A percentile compares a stretch with the other conserved stretches of the same genome.
Evolutionary conservation across 1,140 invertebrate genomes (phyloP).

Genomic region (Leptinotarsa defecta): DNA sequence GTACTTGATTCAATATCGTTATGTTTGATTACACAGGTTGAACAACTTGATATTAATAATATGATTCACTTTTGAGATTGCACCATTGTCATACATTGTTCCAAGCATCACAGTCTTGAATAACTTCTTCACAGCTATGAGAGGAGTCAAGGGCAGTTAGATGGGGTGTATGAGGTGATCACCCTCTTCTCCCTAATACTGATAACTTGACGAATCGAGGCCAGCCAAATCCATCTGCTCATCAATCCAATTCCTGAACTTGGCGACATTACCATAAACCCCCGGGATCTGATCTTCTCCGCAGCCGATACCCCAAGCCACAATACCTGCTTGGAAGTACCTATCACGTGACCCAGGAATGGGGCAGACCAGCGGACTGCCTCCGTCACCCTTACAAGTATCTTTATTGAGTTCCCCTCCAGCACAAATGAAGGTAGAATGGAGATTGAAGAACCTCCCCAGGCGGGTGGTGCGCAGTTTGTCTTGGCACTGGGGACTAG

Average conservation of each 20-base stretch:
- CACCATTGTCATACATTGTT: no score
- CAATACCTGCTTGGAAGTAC: conserved; percentile 60
- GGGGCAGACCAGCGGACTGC: conserved; percentile 63
- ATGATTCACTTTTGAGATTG: no score
- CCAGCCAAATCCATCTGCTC: conserved; percentile 39
- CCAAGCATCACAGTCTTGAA: no score
- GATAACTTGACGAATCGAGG: conserved; percentile 38
- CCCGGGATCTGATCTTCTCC: conserved; percentile 62
- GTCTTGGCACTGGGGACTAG: conserved; percentile 61
- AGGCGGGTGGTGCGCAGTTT: conserved; percentile 63
- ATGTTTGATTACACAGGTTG: no score
- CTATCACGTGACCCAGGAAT: conserved; percentile 47
- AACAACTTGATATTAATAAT: no score
- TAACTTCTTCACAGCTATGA: no score
- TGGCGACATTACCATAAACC: conserved; percentile 51
- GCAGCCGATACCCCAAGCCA: conserved; percentile 61
- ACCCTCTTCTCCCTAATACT: neutral
- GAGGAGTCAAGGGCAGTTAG: no score
- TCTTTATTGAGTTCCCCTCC: conserved; percentile 70
- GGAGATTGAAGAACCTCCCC: conserved; percentile 66
- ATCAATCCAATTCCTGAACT: conserved; percentile 52
- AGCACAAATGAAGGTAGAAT: conserved; percentile 76
- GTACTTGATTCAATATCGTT: no score
- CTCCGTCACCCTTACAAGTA: conserved; percentile 68
- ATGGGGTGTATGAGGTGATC: no score